phyloP scores from a whole-genome alignment of 2,113 vertebrate species.

The Trogon surrucura region DNA sequence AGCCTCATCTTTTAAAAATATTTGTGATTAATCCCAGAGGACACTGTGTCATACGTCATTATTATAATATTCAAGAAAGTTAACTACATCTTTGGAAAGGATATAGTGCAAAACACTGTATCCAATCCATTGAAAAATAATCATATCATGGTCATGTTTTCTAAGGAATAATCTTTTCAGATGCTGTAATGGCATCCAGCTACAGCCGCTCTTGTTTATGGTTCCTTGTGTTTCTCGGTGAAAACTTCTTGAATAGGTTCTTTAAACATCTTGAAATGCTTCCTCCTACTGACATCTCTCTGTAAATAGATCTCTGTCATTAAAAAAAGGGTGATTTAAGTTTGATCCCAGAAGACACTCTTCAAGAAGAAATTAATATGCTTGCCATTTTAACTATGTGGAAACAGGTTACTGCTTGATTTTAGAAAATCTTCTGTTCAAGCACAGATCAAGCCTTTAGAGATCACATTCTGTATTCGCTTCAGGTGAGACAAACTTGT shows the following conservation, averaged over 20 bases:
- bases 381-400: not conserved
- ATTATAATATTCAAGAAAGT: slow-evolving; percentile 70
- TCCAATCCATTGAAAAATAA: slow-evolving; percentile 53
- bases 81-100: slow-evolving; percentile 47
- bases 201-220: slow-evolving; percentile 17
- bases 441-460: not conserved
- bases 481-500: not conserved
- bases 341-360: not conserved
- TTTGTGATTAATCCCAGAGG: slow-evolving; percentile 82
- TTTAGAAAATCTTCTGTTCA: not conserved
- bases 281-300: not conserved
- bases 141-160: slow-evolving; percentile 28
- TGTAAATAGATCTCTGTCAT: not conserved
- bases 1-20: slow-evolving; percentile 83
- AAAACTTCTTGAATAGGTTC: slow-evolving; percentile 47
- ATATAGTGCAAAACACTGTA: slow-evolving; percentile 24
- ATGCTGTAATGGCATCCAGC: slow-evolving; percentile 48
- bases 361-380: not conserved
- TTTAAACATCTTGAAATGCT: slow-evolving; percentile 24
- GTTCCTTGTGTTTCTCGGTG: not conserved
- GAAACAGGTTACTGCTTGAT: not conserved
- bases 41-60: slow-evolving; percentile 55
- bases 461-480: not conserved
- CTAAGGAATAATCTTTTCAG: slow-evolving; percentile 58
- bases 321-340: not conserved